phyloP scores from a whole-genome alignment of 2,888 invertebrate species.

The Meteorus cinctellus region DNA sequence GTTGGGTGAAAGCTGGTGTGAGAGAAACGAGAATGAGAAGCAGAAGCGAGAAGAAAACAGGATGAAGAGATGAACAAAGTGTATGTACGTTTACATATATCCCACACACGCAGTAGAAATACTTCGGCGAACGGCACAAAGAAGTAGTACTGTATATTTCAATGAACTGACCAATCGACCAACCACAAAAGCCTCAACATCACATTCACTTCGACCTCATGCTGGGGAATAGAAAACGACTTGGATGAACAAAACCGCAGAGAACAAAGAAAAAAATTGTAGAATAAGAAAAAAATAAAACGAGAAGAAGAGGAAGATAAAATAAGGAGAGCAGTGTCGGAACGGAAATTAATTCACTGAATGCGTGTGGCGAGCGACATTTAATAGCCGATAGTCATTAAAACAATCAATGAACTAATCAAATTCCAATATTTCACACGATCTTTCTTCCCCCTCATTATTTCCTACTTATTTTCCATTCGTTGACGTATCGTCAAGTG shows the following conservation, averaged over 20 bases:
- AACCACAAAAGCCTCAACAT: slow-evolving; percentile 37
- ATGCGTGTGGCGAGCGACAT: slow-evolving; percentile 44
- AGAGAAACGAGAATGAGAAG: slow-evolving; percentile 15
- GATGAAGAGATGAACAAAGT: not conserved
- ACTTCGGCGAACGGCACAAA: slow-evolving; percentile 34
- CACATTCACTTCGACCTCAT: slow-evolving; percentile 20
- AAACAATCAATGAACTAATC: slow-evolving; percentile 63
- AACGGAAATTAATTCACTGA: slow-evolving; percentile 27
- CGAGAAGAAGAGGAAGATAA: not conserved
- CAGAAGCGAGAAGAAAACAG: slow-evolving; percentile 16
- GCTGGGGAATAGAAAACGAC: not conserved
- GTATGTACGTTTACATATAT: not conserved
- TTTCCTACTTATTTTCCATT: not conserved
- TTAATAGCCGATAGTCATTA: slow-evolving; percentile 55
- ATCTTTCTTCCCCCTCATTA: not conserved
- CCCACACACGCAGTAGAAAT: slow-evolving; percentile 17
- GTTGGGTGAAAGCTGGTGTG: slow-evolving; percentile 17
- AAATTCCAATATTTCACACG: not conserved
- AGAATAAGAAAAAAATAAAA: not conserved
- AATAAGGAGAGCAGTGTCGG: slow-evolving; percentile 20
- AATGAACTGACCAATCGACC: slow-evolving; percentile 35
- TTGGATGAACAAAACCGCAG: not conserved
- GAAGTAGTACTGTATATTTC: slow-evolving; percentile 40
- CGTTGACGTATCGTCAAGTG: too few relatives aligned
- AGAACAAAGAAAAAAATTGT: slow-evolving; percentile 21